phyloP scores from a whole-genome alignment of 2,888 invertebrate genomes.

The Panopea generosa region DNA sequence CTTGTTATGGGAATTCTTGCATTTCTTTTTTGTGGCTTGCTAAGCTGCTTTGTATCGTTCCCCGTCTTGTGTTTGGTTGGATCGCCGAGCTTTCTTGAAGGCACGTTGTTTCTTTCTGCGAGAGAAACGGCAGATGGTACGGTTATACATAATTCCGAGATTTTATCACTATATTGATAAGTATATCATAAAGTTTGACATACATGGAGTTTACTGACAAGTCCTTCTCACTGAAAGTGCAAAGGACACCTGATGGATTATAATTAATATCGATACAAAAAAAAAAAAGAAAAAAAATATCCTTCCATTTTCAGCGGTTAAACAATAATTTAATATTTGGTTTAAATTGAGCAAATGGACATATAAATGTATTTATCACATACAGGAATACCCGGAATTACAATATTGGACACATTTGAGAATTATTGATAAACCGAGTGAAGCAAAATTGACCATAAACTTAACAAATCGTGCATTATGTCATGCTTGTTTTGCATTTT shows the following conservation, averaged over 20 bases:
- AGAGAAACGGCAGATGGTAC: neutral
- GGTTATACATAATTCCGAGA: slow-evolving; percentile 3
- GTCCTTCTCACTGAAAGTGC: slow-evolving; percentile 1
- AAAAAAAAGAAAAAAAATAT: neutral
- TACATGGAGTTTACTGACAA: neutral
- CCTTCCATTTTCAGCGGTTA: neutral
- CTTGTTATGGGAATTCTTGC: too few relatives aligned
- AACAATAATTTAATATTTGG: neutral
- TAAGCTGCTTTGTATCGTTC: slow-evolving; percentile 9
- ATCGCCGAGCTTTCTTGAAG: slow-evolving; percentile 16
- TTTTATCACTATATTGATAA: neutral
- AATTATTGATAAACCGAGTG: too few relatives aligned
- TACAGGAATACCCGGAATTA: too few relatives aligned
- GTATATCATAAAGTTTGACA: slow-evolving; percentile 1
- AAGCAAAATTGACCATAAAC: too few relatives aligned
- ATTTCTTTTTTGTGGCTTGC: neutral
- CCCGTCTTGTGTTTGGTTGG: slow-evolving; percentile 4
- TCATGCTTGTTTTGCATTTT: too few relatives aligned
- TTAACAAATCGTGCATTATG: too few relatives aligned
- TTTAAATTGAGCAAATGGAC: too few relatives aligned
- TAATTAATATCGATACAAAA: too few relatives aligned
- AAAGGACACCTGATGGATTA: too few relatives aligned
- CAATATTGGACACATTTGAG: too few relatives aligned
- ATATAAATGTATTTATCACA: too few relatives aligned
- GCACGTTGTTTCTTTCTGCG: slow-evolving; percentile 18